Evolutionary conservation across 2,113 vertebrate genomes (phyloP), one percentile per base, ranked within the genome.

Genomic region (Dolichotis patagonum): DNA sequence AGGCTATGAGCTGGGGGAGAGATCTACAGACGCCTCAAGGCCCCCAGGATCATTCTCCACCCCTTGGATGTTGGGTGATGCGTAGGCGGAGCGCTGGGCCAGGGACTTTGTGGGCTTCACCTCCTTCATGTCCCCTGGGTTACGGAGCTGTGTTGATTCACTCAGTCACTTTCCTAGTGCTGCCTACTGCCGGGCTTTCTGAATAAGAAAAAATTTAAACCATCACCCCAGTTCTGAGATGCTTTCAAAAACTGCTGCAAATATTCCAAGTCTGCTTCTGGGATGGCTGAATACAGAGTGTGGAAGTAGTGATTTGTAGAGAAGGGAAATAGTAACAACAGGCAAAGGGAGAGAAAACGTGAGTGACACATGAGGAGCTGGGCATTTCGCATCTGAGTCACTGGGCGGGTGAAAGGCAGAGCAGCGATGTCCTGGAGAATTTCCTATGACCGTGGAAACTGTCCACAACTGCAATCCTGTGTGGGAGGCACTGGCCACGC

Each of bases 401-500:
- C 32, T 1, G 24, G 19, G 85, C 7, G 43, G 75, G 12, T 11
- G 30, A 88, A 43, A 12, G 78, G n/a, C n/a, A 11, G 26, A 0
- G 46, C 20, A 1, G 5, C 0, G 4, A 20, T 54, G 60, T 28
- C 89, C 46, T 1, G 0, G 28, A 7, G 63, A 35, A 11, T 28
- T 16, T 88, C 24, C 54, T 12, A 0, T 0, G 4, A 1, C 28
- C 20, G 20, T 0, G 6, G 56, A 10, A 77, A 12, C 22, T 14
- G 6, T 46, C 82, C 8, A 1, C 7, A 2, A 28, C 46, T 22
- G 1, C 41, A 2, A 12, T 7, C 20, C 49, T 0, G 2, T 4
- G 10, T 22, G 43, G n/a, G 7, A 67, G 35, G 13, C 30, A 0
- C 20, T 17, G 2, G 46, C 46, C 62, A 28, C 22, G 1, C 1